Evolutionary conservation across 2,797 vertebrate species (phyloP), one percentile per base, ranked within the genome.

Genomic region (Tenualosa thibaudeaui): DNA sequence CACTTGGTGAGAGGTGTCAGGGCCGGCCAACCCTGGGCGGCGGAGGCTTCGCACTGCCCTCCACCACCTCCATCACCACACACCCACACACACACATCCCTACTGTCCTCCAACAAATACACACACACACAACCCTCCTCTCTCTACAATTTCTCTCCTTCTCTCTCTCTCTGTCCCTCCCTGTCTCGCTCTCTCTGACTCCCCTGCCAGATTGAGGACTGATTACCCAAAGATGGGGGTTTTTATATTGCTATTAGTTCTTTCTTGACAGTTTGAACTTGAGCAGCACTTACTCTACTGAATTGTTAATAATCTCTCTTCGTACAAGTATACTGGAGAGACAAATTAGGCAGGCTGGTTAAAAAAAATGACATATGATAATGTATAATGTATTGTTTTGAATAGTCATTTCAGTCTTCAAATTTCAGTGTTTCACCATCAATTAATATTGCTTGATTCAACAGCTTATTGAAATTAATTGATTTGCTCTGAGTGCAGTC

Each of bases 1-100:
- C 89, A 86, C 91, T 93, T 93, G 90, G 92, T 91, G 90, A 90
- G 90, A 92, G 91, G 92, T 94, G 94, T 94, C 94, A 94, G 94
- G 93, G 92, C 92, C 92, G 89, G 91, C 92, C 87, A 87, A 89
- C 40, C 83, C 86, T 87, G 90, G 92, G 92, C 88, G 88, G 89
- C 65, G 19, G 83, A 31, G 86, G 62, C 90, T 78, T 82, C 81
- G 5, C 71, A 19, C 71, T 78, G 71, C 71, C 71, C 68, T 43
- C 51, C 86, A 15, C 88, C 85, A 86, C 82, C 40, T 5, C 81
- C 43, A 49, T 5, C 50, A 0, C 22, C 12, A 31, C 15, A 54
- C 65, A 26, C 65, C 37, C 65, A 71, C 65, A 71, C 24, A 31
- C 65, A 71, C 58, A 71, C 65, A 3, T 71, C 26, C 15, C 65